These are phyloP conservation scores for Collichthys lucidus DNA, from an alignment of 2,113 vertebrate genomes.

Conservation along the genomic window DNA sequence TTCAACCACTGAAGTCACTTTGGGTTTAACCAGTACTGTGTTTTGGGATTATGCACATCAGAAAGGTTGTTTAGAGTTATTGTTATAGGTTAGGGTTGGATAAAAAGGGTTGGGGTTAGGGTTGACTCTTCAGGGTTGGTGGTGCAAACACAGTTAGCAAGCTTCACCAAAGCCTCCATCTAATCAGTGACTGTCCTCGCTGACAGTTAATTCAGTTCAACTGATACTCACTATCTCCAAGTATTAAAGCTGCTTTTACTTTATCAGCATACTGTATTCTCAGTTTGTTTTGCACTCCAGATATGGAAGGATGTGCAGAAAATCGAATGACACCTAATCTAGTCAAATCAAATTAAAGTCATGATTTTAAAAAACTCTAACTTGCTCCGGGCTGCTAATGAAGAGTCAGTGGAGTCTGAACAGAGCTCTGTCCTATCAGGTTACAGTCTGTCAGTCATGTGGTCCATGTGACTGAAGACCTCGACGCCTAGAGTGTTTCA, in stretches of 20 bases:
- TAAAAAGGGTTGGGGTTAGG: too few species aligned
- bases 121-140: background rate
- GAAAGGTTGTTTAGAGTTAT: background rate
- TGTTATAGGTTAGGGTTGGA: too few species aligned
- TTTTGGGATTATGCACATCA: background rate
- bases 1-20: conserved; percentile 12
- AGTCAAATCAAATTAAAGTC: background rate
- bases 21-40: conserved; percentile 9
- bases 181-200: background rate
- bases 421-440: background rate
- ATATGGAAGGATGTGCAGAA: conserved; percentile 1
- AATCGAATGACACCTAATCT: background rate
- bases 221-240: background rate
- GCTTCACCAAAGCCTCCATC: background rate
- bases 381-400: background rate
- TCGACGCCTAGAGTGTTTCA: background rate
- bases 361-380: background rate
- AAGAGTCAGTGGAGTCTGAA: background rate
- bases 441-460: background rate
- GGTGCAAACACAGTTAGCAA: background rate
- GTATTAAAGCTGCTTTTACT: conserved; percentile 14
- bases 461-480: background rate
- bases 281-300: background rate
- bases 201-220: background rate
- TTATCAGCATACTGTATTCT: background rate